Evolutionary conservation across 2,888 invertebrate species (phyloP).

Genomic region (Pollenia amentaria): DNA sequence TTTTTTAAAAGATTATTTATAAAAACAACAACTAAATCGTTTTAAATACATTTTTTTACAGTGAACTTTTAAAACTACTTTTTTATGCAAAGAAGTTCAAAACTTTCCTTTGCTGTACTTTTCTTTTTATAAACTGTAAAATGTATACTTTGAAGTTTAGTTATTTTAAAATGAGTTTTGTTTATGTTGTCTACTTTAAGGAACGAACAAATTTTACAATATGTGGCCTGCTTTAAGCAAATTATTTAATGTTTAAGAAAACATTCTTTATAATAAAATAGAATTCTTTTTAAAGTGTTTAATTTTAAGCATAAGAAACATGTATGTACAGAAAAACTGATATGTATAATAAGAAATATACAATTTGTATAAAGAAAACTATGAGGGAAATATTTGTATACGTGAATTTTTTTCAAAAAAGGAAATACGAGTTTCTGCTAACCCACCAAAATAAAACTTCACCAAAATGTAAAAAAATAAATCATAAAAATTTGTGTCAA

Average conservation of each 20-base stretch:
- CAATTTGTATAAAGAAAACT: slow-evolving; percentile 10
- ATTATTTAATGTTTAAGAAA: neutral
- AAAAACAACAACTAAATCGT: no score
- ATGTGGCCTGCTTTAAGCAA: neutral
- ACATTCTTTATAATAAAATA: neutral
- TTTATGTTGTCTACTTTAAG: slow-evolving; percentile 27
- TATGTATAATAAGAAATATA: neutral
- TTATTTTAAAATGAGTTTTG: neutral
- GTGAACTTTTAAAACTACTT: no score
- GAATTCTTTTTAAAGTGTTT: slow-evolving; percentile 31
- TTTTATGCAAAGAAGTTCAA: no score
- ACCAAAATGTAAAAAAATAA: neutral
- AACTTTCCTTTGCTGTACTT: no score
- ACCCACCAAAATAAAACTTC: slow-evolving; percentile 1
- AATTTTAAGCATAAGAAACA: neutral
- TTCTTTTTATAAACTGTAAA: no score
- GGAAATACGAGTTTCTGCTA: neutral
- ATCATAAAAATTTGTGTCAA: slow-evolving; percentile 33
- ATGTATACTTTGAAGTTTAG: no score
- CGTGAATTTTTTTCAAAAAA: neutral
- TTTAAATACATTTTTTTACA: no score
- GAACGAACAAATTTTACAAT: slow-evolving; percentile 5
- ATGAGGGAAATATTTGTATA: neutral
- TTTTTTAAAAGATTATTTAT: no score
- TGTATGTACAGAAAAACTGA: neutral